These are phyloP conservation scores for Drosophila paramelanica DNA, from an alignment of 2,888 invertebrate species.

Conservation along the genomic window DNA sequence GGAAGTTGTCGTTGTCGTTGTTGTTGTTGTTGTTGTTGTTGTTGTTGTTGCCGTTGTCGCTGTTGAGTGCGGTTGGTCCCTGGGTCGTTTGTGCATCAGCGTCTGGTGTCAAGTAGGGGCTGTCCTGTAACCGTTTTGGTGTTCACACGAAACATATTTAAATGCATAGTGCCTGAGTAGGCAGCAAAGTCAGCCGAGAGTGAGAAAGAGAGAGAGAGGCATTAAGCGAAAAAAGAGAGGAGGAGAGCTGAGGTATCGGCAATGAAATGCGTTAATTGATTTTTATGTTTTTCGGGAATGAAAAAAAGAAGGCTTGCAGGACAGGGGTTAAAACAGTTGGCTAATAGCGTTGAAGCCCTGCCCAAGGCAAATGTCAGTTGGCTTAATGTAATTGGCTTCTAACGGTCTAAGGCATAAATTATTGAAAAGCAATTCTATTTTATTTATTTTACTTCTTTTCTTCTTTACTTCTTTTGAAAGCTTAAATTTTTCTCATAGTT, in stretches of 20 bases:
- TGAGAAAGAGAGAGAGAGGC: not conserved
- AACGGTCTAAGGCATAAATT: constrained; percentile 3
- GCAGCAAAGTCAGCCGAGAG: constrained; percentile 29
- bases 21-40: constrained; percentile 37
- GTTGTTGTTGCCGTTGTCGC: constrained; percentile 35
- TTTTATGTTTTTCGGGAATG: constrained; percentile 46
- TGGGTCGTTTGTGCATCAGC: constrained; percentile 40
- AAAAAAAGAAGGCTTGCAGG: constrained; percentile 3
- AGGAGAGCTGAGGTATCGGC: constrained; percentile 49
- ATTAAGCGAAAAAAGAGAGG: constrained; percentile 1
- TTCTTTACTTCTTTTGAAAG: not conserved
- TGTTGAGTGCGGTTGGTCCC: constrained; percentile 49
- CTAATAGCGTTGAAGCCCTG: constrained; percentile 42
- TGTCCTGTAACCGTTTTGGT: constrained; percentile 73
- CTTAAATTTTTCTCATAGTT: not conserved
- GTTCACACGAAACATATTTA: constrained; percentile 79
- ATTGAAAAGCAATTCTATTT: constrained; percentile 5
- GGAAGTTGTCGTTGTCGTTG: constrained; percentile 62
- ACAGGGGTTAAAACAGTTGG: constrained; percentile 59
- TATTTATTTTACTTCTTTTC: not conserved
- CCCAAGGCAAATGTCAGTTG: constrained; percentile 26
- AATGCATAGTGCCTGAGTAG: constrained; percentile 73
- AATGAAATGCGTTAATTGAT: constrained; percentile 77
- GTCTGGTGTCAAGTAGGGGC: constrained; percentile 80
- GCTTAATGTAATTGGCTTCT: constrained; percentile 18